phyloP scores from a whole-genome alignment of 2,888 invertebrate species.

The Lasioglossum zephyrum region DNA sequence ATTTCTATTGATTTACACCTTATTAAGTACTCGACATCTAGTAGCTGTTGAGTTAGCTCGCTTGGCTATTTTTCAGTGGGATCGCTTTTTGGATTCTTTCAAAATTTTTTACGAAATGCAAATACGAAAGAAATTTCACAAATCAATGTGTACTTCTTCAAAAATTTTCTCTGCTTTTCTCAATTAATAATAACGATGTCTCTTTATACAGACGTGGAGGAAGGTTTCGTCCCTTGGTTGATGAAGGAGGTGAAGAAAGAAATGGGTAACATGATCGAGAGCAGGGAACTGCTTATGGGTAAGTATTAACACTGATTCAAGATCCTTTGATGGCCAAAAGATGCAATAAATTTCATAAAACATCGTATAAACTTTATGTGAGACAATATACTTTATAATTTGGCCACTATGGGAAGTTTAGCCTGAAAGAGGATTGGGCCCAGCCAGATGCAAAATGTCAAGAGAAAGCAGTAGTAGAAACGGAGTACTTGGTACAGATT shows the following conservation, averaged over 20 bases:
- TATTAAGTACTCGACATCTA: neutral
- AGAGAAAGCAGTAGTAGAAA: neutral
- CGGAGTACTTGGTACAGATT: neutral
- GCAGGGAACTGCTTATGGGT: slow-evolving; percentile 92
- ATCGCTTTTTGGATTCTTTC: neutral
- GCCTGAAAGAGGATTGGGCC: neutral
- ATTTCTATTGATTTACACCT: slow-evolving; percentile 43
- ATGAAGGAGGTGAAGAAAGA: slow-evolving; percentile 92
- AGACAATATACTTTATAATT: too few species aligned
- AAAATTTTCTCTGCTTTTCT: neutral
- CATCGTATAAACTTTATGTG: neutral
- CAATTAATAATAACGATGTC: neutral
- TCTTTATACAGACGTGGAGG: slow-evolving; percentile 88
- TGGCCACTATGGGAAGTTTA: neutral
- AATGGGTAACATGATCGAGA: slow-evolving; percentile 92
- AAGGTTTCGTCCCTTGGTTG: slow-evolving; percentile 95
- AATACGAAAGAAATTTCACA: too few species aligned
- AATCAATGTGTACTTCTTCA: too few species aligned
- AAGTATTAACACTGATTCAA: slow-evolving; percentile 61
- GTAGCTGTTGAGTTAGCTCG: neutral
- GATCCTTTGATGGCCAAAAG: neutral
- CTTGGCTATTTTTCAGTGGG: neutral
- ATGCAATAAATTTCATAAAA: neutral
- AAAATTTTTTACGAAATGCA: neutral
- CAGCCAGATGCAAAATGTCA: neutral